Percentiles rank a stretch among this genome's conserved stretches.
Evolutionary conservation across 2,888 invertebrate genomes (phyloP).

Genomic region (Endomychus coccineus): DNA sequence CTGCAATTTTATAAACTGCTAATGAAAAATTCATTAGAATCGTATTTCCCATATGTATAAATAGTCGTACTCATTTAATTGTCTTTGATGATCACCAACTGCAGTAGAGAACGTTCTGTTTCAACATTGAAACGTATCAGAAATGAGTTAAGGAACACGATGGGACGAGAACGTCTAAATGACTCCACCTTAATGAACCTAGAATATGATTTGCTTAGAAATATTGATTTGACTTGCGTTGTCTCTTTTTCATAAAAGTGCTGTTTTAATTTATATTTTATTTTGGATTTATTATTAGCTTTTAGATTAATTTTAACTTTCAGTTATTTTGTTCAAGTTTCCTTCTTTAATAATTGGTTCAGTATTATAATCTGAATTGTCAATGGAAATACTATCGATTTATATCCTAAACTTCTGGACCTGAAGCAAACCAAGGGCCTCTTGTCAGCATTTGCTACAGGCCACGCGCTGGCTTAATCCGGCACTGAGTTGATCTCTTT

Average conservation of each 20-base stretch:
- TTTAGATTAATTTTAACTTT: no score
- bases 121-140: constrained; percentile 17
- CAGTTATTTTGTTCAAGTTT: no score
- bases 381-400: constrained; percentile 5
- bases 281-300: no score
- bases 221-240: constrained; percentile 15
- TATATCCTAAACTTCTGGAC: background rate
- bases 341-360: no score
- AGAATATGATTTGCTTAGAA: constrained; percentile 17
- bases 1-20: constrained; percentile 5
- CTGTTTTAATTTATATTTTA: no score
- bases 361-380: background rate
- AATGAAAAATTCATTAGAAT: constrained; percentile 4
- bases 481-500: no score
- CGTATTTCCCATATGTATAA: constrained; percentile 4
- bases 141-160: constrained; percentile 18
- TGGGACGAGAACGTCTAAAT: constrained; percentile 17
- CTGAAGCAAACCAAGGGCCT: constrained; percentile 3
- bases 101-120: constrained; percentile 19
- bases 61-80: background rate
- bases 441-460: background rate
- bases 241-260: no score
- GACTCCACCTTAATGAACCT: constrained; percentile 17
- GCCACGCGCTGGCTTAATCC: constrained; percentile 11
- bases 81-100: constrained; percentile 12